Conservation (phyloP, 37 sponge, comb jelly and placozoan genomes). For the Agelas oroides region DNA sequence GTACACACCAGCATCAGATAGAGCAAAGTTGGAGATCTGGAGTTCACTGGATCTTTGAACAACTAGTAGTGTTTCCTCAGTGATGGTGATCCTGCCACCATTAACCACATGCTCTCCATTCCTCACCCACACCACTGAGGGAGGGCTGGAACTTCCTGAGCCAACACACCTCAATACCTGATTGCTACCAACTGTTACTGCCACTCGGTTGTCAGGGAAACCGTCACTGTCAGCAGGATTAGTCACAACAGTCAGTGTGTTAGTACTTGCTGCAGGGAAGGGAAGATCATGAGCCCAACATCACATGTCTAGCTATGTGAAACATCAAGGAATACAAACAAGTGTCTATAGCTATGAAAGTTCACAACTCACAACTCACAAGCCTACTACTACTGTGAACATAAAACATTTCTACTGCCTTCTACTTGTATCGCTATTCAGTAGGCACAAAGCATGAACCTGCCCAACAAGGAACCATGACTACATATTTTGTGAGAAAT, state of each 20-base stretch:
- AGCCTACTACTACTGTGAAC: too few species aligned
- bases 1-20: conserved; percentile 44
- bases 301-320: conserved; percentile 18
- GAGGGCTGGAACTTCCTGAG: not conserved
- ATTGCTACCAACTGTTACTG: not conserved
- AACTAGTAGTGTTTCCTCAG: not conserved
- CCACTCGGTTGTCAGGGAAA: not conserved
- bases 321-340: too few species aligned
- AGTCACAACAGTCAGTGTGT: not conserved
- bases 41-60: not conserved
- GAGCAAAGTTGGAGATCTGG: not conserved
- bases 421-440: too few species aligned
- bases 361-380: too few species aligned
- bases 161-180: too few species aligned
- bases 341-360: too few species aligned
- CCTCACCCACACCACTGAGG: not conserved
- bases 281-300: not conserved
- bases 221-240: not conserved
- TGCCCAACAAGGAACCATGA: too few species aligned
- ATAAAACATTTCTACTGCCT: too few species aligned
- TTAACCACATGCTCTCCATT: not conserved
- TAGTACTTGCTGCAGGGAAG: conserved; percentile 10
- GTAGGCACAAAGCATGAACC: too few species aligned
- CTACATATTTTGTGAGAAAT: too few species aligned
- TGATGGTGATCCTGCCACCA: not conserved